Evolutionary conservation across 2,113 vertebrate genomes (phyloP).

Genomic region (Strigops habroptila): DNA sequence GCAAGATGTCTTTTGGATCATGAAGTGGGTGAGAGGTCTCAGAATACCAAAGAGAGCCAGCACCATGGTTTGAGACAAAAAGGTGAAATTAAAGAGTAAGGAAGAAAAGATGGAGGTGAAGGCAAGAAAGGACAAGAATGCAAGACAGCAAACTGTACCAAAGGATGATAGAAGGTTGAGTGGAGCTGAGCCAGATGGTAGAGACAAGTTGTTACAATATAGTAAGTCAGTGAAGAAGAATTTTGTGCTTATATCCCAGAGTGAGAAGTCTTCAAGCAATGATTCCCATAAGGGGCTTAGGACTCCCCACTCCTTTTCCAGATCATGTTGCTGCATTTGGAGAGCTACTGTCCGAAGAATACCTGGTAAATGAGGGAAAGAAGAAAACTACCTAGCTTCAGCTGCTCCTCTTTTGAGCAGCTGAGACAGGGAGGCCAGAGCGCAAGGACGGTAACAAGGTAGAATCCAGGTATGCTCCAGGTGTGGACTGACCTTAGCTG

Average conservation of each 20-base stretch:
- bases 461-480: background rate
- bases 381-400: background rate
- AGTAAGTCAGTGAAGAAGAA: background rate
- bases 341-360: background rate
- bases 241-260: background rate
- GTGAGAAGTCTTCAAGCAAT: background rate
- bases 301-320: background rate
- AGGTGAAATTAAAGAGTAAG: background rate
- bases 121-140: background rate
- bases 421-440: background rate
- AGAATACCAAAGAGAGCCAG: background rate
- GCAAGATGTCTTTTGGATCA: background rate
- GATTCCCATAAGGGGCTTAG: background rate
- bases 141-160: background rate
- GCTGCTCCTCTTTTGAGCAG: background rate
- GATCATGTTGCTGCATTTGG: background rate
- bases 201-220: background rate
- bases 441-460: background rate
- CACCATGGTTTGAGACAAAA: background rate
- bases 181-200: background rate
- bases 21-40: background rate
- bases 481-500: background rate
- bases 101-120: background rate
- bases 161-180: background rate
- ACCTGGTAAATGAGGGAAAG: background rate